Conservation (phyloP, 2,888 invertebrate species). For the Melieria crassipennis region DNA sequence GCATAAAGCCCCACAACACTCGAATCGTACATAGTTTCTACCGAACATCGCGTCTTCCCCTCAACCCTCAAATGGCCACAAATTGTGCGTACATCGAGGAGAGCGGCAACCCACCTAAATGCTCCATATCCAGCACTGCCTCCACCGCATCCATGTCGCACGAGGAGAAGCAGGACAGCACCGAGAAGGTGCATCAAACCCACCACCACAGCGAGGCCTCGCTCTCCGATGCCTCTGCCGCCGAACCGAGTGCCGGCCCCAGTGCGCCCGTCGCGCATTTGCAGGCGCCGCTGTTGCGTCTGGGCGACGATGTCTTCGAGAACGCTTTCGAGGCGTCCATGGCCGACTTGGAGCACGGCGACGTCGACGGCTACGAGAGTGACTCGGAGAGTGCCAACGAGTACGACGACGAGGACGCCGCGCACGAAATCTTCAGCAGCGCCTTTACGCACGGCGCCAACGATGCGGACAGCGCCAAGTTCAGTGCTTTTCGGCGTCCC, state of each 20-base stretch:
- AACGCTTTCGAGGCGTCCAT: slow-evolving; percentile 63
- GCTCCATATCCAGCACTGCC: slow-evolving; percentile 34
- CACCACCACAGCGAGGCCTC: slow-evolving; percentile 42
- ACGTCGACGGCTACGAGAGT: slow-evolving; percentile 60
- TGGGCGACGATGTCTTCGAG: slow-evolving; percentile 62
- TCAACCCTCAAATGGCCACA: slow-evolving; percentile 56
- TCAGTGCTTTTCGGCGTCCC: slow-evolving; percentile 47
- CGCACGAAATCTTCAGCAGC: slow-evolving; percentile 41
- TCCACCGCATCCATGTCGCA: slow-evolving; percentile 42
- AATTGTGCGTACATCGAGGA: slow-evolving; percentile 56
- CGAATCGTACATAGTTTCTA: neutral
- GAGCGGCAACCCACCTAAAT: slow-evolving; percentile 35
- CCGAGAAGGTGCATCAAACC: slow-evolving; percentile 35
- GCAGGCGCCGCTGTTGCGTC: neutral
- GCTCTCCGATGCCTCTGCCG: slow-evolving; percentile 35
- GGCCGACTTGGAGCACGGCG: slow-evolving; percentile 59
- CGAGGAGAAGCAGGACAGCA: slow-evolving; percentile 46
- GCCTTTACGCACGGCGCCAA: slow-evolving; percentile 27
- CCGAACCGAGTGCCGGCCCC: slow-evolving; percentile 17
- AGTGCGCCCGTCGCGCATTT: neutral
- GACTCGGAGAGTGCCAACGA: slow-evolving; percentile 57
- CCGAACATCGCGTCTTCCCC: neutral
- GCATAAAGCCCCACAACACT: neutral
- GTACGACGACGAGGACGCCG: slow-evolving; percentile 41
- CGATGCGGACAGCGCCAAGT: slow-evolving; percentile 36